phyloP scores from a whole-genome alignment of 2,113 vertebrate species.

The Lontra canadensis region DNA sequence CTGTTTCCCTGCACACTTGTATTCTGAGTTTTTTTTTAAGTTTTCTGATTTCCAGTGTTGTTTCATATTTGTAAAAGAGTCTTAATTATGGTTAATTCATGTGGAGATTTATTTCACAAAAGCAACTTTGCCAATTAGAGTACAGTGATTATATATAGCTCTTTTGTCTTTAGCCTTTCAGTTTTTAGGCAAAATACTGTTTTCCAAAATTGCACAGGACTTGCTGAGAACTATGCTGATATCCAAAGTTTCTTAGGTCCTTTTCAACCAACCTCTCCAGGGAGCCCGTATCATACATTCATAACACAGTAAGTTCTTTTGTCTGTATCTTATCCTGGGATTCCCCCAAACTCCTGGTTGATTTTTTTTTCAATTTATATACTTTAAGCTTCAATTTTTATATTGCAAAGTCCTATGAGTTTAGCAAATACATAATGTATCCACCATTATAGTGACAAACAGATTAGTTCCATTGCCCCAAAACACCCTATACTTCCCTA shows the following conservation, averaged over 20 bases:
- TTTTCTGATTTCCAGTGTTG: not conserved
- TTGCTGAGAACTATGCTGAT: not conserved
- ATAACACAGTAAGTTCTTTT: not conserved
- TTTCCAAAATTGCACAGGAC: not conserved
- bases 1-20: not conserved
- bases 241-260: not conserved
- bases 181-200: not conserved
- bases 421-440: not conserved
- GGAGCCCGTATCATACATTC: not conserved
- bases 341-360: not conserved
- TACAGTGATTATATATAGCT: not conserved
- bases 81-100: not conserved
- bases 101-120: not conserved
- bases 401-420: not conserved
- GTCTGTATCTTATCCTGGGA: not conserved
- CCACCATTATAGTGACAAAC: not conserved
- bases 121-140: not conserved
- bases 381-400: not conserved
- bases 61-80: not conserved
- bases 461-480: not conserved
- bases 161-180: not conserved
- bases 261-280: not conserved
- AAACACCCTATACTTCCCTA: not conserved
- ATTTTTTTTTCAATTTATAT: not conserved
- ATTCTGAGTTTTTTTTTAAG: not conserved